Base-by-base conservation (phyloP, 2,888 invertebrate genomes). In the Melipona beecheii region DNA sequence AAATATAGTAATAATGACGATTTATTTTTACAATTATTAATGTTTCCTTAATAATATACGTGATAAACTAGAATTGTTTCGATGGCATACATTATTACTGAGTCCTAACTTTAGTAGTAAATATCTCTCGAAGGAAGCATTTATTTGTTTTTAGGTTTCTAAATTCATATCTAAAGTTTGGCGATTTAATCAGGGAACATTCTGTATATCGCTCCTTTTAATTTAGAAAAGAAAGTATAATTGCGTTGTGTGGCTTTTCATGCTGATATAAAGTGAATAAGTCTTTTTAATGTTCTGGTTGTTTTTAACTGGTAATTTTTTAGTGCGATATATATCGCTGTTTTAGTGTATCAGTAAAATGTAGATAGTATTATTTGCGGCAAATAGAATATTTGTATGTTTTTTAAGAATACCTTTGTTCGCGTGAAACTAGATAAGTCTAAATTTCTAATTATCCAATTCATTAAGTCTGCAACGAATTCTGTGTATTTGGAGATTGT, bases 281-380 rank as follows among this genome's bases (percentile, higher is more conserved):
- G 21, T 50, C 2, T n/a, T 64, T 65, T 24, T 64, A 68, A 68
- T 81, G 15, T 56, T 21, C 15, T n/a, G 43, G 19, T 62, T 21
- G 19, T 62, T 21, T 11, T 56, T 24, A 19, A n/a, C 19, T 56
- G 43, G 15, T 81, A 76, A 49, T 27, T 4, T 27, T 4, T 27
- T 83, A 83, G 76, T 76, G 75, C 54, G 65, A 83, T 76, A 73
- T 76, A 73, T 15, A 11, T 69, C 43, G 54, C 58, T 73, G 54
- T 52, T 73, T 69, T 69, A 65, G 36, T 43, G 49, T 50, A 58
- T n/a, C 3, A 21, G 52, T 43, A 36, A 43, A 71, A 36, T 81
- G 64, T 74, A 64, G 58, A 64, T 70, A 69, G 64, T 68, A 54
- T 69, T 69, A 58, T 50, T 70, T 50, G 56, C 65, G 50, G 13